phyloP scores from a whole-genome alignment of 2,797 vertebrate genomes.

The Gymnocypris eckloni region DNA sequence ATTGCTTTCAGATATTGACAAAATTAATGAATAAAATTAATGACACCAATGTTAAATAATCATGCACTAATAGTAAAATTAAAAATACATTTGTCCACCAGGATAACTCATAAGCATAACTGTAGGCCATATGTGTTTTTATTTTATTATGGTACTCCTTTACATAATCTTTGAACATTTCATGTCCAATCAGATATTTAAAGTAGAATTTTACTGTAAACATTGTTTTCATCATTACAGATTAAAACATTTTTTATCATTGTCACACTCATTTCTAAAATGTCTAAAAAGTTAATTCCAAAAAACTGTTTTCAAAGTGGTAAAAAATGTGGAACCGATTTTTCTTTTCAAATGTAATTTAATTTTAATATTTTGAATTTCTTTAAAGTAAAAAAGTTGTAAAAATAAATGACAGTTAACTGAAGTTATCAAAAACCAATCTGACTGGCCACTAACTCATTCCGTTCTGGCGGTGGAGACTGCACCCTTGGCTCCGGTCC shows the following conservation, averaged over 20 bases:
- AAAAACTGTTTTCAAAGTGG: background rate
- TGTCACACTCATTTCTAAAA: background rate
- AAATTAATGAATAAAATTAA: background rate
- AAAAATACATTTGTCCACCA: background rate
- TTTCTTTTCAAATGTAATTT: background rate
- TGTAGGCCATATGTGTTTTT: background rate
- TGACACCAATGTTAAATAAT: background rate
- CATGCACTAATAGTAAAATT: background rate
- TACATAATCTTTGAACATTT: background rate
- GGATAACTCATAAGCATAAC: background rate
- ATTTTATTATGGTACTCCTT: background rate
- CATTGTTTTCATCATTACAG: background rate
- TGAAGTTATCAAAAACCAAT: conserved; percentile 13
- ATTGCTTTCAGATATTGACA: background rate
- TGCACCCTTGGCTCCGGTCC: background rate
- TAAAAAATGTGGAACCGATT: background rate
- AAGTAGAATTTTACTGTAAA: background rate
- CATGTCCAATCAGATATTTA: background rate
- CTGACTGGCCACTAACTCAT: background rate
- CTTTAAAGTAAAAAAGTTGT: background rate
- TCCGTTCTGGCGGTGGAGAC: background rate
- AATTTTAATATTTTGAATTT: background rate
- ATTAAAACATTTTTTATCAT: background rate
- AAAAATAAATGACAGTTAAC: background rate
- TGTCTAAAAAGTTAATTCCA: background rate